These are phyloP conservation scores for Polydrusus cervinus DNA, from an alignment of 2,888 invertebrate species.

Conservation along the genomic window DNA sequence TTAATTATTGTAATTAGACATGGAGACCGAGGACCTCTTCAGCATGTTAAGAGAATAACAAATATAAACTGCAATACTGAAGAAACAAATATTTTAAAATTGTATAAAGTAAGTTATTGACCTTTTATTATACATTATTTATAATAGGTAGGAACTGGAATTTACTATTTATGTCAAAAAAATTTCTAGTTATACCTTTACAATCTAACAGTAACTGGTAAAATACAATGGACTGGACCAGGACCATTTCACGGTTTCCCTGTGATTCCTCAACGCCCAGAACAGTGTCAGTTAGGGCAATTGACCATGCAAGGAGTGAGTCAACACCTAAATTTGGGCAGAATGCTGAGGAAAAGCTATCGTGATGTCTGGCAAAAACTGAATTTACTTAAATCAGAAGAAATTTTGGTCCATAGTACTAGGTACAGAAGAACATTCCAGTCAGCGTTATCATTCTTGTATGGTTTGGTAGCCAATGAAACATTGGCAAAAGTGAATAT, in stretches of 20 bases:
- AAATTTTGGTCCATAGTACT: constrained; percentile 84
- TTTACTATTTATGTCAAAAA: too few species aligned
- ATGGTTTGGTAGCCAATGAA: constrained; percentile 82
- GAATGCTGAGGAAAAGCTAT: constrained; percentile 77
- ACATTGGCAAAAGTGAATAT: constrained; percentile 79
- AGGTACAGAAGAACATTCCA: constrained; percentile 92
- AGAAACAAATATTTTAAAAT: constrained; percentile 65
- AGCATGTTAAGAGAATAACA: constrained; percentile 86
- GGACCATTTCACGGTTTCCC: constrained; percentile 92
- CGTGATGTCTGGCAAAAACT: constrained; percentile 71
- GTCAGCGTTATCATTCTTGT: constrained; percentile 87
- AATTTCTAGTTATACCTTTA: constrained; percentile 73
- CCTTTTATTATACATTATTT: too few species aligned
- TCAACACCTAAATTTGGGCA: constrained; percentile 72
- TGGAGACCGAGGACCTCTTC: constrained; percentile 91
- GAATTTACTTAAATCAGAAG: constrained; percentile 73
- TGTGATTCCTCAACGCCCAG: constrained; percentile 78
- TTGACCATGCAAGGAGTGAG: constrained; percentile 83
- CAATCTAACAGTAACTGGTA: constrained; percentile 76
- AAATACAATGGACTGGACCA: constrained; percentile 82
- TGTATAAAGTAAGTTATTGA: constrained; percentile 67
- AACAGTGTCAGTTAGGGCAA: constrained; percentile 88
- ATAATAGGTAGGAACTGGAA: too few species aligned
- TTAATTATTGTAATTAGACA: constrained; percentile 87
- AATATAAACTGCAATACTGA: constrained; percentile 82